Base-by-base conservation (phyloP, 2,888 invertebrate genomes). In the Noctua pronuba region DNA sequence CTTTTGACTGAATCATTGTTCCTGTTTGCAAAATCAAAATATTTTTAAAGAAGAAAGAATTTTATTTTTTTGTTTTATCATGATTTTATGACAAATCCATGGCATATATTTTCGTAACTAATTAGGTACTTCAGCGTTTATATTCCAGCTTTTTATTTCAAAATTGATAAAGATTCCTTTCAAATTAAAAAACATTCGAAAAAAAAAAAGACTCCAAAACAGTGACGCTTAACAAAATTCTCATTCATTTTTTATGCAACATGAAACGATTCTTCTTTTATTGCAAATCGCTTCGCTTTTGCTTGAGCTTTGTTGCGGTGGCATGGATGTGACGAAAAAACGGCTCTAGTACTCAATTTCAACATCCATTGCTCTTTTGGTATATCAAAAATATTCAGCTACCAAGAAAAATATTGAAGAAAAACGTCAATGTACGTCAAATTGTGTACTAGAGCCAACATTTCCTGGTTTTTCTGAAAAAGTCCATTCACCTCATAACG, bases 281-380 rank as follows among this genome's bases (percentile, higher is more conserved):
- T 90, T 91, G 90, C 93, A 92, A 92, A 94, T 93, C 89, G 96
- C 96, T 96, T 96, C 92, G 96, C 96, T 96, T 95, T 90, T 96
- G 96, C 96, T 96, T 96, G 92, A 94, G 96, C 96, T 96, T 77
- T 96, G 86, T 92, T 92, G 91, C 91, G 92, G 94, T 94, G 94
- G 92, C 91, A 89, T 94, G 95, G 90, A 94, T 93, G 92, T 91
- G 92, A 92, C 90, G 58, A 83, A 76, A 79, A 60, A 75, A 62
- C 44, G 52, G 66, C 52, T 72, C 75, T 77, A 79, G 80, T 75
- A 87, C 55, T 67, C 80, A 87, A 79, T 79, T 52, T 73, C 10
- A n/a, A 21, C 86, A 84, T 86, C 71, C 84, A 77, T 77, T 86
- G 84, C 84, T 71, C 35, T 10, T 49, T 49, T 38, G 4, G 5